These are phyloP conservation scores for Naja naja DNA, from an alignment of 2,113 vertebrate genomes.

Conservation along the genomic window DNA sequence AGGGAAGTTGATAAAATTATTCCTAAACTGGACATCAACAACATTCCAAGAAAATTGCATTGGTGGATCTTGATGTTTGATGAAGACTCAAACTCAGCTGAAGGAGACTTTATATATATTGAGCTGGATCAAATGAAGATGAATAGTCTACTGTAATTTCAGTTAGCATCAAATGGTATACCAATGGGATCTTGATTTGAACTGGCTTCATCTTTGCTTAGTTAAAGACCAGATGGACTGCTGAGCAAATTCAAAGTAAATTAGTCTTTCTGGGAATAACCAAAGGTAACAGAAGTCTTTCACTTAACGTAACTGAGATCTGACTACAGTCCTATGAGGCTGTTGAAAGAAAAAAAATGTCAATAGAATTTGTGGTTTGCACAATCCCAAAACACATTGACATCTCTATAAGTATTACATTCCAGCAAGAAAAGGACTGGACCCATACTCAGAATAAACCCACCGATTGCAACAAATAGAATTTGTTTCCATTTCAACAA, in stretches of 20 bases:
- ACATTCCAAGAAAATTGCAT: background rate
- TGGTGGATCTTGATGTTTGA: background rate
- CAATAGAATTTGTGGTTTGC: background rate
- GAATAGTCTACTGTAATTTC: background rate
- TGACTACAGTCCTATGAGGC: constrained; percentile 14
- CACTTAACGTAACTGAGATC: background rate
- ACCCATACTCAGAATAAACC: background rate
- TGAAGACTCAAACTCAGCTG: background rate
- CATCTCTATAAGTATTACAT: constrained; percentile 2
- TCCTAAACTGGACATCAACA: background rate
- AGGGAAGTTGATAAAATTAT: background rate
- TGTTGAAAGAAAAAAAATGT: background rate
- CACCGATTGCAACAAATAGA: background rate
- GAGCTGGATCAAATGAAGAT: background rate
- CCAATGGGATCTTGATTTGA: constrained; percentile 15
- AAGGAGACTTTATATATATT: background rate
- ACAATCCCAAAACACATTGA: constrained; percentile 5
- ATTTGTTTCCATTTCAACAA: background rate
- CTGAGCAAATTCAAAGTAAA: background rate
- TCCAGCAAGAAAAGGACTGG: background rate
- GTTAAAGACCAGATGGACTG: background rate
- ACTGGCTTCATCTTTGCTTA: background rate
- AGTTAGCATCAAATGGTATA: background rate
- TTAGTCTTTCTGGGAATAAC: constrained; percentile 11
- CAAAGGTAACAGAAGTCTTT: constrained; percentile 7